Evolutionary conservation across 1,140 invertebrate species (phyloP).

Genomic region (Periplaneta americana): DNA sequence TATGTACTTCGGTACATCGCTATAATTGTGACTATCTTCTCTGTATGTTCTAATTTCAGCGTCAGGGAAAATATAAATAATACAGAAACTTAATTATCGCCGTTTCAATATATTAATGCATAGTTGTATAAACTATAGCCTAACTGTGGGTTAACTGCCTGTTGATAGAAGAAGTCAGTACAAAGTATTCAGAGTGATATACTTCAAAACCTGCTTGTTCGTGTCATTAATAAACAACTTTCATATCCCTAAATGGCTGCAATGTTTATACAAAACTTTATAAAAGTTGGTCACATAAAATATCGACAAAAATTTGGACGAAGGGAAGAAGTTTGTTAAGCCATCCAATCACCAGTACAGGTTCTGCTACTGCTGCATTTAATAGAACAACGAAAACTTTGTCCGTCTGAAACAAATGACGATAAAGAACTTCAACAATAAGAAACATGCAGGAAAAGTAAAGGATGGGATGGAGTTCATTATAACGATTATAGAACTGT

Average conservation of each 20-base stretch:
- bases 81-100: too few relatives aligned
- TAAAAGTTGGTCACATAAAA: not conserved
- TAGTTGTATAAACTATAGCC: too few relatives aligned
- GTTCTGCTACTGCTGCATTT: not conserved
- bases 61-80: too few relatives aligned
- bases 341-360: not conserved
- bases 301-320: not conserved
- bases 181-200: not conserved
- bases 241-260: not conserved
- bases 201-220: not conserved
- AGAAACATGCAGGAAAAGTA: not conserved
- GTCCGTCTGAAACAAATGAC: not conserved
- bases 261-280: not conserved
- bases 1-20: too few relatives aligned
- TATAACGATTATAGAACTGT: not conserved
- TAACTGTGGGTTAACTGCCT: too few relatives aligned
- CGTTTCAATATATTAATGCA: too few relatives aligned
- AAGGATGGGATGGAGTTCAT: not conserved
- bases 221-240: not conserved
- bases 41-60: too few relatives aligned
- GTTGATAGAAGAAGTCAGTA: too few relatives aligned
- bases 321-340: not conserved
- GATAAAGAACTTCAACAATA: not conserved
- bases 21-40: too few relatives aligned
- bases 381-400: not conserved